Conservation (phyloP, 2,888 invertebrate species). For the Frankliniella fusca region DNA sequence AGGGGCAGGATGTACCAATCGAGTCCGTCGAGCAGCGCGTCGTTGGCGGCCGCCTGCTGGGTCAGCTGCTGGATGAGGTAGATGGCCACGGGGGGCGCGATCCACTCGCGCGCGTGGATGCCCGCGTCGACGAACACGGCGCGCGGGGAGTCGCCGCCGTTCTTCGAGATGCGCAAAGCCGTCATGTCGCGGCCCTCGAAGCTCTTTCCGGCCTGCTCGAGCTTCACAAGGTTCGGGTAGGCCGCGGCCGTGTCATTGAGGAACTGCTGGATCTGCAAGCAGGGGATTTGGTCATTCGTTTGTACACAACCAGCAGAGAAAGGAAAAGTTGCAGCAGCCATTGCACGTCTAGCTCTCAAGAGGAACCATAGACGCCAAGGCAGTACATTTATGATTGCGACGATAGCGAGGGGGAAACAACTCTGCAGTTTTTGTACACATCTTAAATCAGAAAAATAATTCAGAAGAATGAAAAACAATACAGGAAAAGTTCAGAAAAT, state of each 20-base stretch:
- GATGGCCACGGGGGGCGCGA: conserved; percentile 70
- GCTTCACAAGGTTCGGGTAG: neutral
- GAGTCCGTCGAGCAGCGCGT: conserved; percentile 41
- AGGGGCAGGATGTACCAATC: conserved; percentile 70
- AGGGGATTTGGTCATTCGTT: neutral
- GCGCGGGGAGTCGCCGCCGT: neutral
- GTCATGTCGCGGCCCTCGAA: conserved; percentile 8
- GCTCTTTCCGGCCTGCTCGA: neutral
- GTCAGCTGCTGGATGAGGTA: conserved; percentile 66
- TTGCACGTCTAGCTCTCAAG: too few relatives aligned
- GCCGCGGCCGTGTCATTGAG: neutral
- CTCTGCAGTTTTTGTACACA: too few relatives aligned
- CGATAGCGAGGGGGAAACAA: too few relatives aligned
- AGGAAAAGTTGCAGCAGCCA: neutral
- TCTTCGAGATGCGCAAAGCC: neutral
- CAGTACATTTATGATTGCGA: too few relatives aligned
- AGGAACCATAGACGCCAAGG: too few relatives aligned
- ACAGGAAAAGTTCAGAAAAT: too few relatives aligned
- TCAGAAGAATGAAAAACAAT: too few relatives aligned
- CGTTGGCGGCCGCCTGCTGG: conserved; percentile 58
- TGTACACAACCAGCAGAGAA: neutral
- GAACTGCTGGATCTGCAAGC: neutral
- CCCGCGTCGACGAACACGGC: conserved; percentile 45
- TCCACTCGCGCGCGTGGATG: conserved; percentile 89
- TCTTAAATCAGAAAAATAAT: too few relatives aligned